Base-by-base conservation (phyloP, 2,797 vertebrate species). In the Anniella stebbinsi region DNA sequence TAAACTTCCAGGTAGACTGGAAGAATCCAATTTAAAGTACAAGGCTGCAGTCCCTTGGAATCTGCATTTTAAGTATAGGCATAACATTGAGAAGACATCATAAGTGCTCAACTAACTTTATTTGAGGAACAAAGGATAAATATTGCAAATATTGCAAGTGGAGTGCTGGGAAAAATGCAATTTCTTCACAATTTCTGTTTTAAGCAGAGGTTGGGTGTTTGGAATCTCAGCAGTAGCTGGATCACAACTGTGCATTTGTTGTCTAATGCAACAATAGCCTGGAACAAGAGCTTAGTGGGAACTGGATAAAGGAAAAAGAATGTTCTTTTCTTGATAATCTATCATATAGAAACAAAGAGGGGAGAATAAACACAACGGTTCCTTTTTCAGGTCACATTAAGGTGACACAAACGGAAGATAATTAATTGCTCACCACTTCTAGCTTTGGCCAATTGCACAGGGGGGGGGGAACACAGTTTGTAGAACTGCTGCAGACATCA, bases 21-120 rank as follows among this genome's bases (percentile, higher is more conserved):
- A 92, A 0, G 93, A 95, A 41, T 93, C 92, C 76, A 88, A 95
- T 63, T 95, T 97, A 90, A 95, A 93, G 38, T 96, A 98, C 87
- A 91, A 85, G 0, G 92, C 98, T 45, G 86, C 97, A 6, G 90
- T 99, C 90, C 70, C 9, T 77, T 87, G 30, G 45, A 80, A 28
- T 51, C 21, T 48, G 28, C 7, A 6, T 23, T 2, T 25, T 45
- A 13, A 4, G 18, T 7, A n/a, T 60, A 41, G 28, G 25, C 10
- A 57, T 70, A 30, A 41, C n/a, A 81, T 9, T 36, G 69, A 69
- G 60, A 63, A 78, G 48, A 6, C 11, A 60, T 30, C 28, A 15
- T 33, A 75, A 73, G 18, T 18, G 60, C 5, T 21, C 54, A 48
- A 51, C 41, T 78, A 70, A 72, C 51, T 41, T 54, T 69, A 28